Conservation (phyloP, 2,888 invertebrate genomes). For the Eurytoma adleriae region DNA sequence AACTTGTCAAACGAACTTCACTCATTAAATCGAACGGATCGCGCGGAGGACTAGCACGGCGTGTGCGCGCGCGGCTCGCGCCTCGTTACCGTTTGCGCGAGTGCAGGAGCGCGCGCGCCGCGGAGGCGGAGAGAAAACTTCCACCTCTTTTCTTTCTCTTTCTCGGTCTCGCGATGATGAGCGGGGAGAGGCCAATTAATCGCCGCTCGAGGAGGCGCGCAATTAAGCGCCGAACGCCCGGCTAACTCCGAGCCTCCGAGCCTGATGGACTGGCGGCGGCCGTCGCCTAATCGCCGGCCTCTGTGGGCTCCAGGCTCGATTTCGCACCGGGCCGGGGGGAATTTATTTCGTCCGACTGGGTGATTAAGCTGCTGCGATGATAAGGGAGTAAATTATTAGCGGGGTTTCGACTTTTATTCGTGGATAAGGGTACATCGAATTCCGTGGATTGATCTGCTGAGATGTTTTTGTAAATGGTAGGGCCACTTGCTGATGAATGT, state of each 20-base stretch:
- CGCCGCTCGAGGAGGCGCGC: background rate
- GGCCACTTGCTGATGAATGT: background rate
- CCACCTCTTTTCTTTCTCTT: conserved; percentile 57
- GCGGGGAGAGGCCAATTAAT: conserved; percentile 12
- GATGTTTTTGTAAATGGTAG: no score
- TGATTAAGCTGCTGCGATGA: background rate
- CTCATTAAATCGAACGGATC: conserved; percentile 71
- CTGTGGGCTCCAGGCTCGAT: no score
- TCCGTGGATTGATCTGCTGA: background rate
- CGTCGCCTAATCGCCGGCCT: no score
- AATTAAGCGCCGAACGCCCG: background rate
- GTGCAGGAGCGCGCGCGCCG: background rate
- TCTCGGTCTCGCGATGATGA: background rate
- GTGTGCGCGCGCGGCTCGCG: background rate
- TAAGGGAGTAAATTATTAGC: background rate
- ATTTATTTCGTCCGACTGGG: background rate
- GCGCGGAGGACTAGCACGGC: conserved; percentile 65
- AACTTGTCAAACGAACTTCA: conserved; percentile 36
- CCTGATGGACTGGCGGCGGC: background rate
- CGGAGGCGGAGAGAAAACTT: conserved; percentile 51
- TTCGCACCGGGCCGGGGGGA: no score
- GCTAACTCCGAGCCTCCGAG: background rate
- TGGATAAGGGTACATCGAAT: background rate
- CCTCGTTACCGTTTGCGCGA: conserved; percentile 12
- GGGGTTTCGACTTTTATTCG: background rate